Base-by-base conservation (phyloP, 2,113 vertebrate species). In the Xenopus tropicalis region DNA sequence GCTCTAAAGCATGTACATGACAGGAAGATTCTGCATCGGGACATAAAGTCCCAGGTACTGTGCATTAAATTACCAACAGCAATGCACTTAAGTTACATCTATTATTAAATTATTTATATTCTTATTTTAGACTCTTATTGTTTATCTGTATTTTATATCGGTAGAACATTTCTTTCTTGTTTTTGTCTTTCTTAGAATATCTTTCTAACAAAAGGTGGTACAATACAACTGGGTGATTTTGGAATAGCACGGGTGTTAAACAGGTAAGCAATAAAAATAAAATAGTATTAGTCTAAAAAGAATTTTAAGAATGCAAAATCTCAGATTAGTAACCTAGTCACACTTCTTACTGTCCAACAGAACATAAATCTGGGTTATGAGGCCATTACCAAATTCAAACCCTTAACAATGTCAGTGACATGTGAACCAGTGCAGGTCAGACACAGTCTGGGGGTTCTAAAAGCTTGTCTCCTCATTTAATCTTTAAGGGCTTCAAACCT, bases 31-130 rank as follows among this genome's bases (percentile, higher is more conserved):
- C 91, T 99, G 77, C 97, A 99, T 85, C 88, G 97, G 70, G 97
- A 99, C 82, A 99, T 99, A 81, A 99, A 99, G 85, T 99, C 97
- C 42, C 97, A 99, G 95, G 97, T 99, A 89, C 42, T 8, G 25
- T 11, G 14, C 14, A 22, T 11, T 23, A 22, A 6, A 61, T 3
- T 19, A 19, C 13, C 14, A 10, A 3, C 17, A 29, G 3, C 14
- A 23, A 23, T 22, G 9, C 11, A 21, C 3, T 21, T 61, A 3
- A 23, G 8, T 24, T 14, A 22, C 4, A 37, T 20, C 10, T 57
- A 11, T 57, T 57, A 11, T 19, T 57, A 20, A 11, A 57, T 20
- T 12, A 13, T 23, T 23, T 61, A 23, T 24, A 61, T 14, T 22
- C 3, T 22, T 23, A 22, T 25, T 61, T 61, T 61, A 14, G 9